phyloP scores from a whole-genome alignment of 2,888 invertebrate genomes.

The Odontocolon sp. region DNA sequence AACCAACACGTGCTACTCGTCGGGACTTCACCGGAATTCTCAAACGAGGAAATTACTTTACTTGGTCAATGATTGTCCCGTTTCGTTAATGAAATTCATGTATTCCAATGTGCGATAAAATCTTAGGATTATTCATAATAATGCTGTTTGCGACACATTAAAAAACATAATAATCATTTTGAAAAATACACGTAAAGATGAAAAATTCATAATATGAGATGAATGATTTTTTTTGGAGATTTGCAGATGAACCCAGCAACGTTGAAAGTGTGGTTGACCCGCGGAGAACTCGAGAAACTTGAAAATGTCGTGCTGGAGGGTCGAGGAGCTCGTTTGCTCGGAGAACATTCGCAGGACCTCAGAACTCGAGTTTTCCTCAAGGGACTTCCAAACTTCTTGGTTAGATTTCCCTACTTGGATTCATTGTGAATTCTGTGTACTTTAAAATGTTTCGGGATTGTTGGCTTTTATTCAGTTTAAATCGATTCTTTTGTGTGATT shows the following conservation, averaged over 20 bases:
- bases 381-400: slow-evolving; percentile 87
- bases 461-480: no score
- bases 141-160: no score
- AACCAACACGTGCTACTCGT: neutral
- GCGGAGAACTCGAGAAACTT: slow-evolving; percentile 85
- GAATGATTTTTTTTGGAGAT: slow-evolving; percentile 72
- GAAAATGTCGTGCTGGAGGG: slow-evolving; percentile 87
- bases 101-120: slow-evolving; percentile 4
- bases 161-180: neutral
- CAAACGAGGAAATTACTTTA: slow-evolving; percentile 25
- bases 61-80: neutral
- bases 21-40: slow-evolving; percentile 47
- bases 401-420: no score
- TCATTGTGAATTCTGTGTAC: no score
- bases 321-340: slow-evolving; percentile 85
- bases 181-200: neutral
- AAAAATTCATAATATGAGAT: neutral
- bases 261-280: slow-evolving; percentile 83
- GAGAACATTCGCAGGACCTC: slow-evolving; percentile 85
- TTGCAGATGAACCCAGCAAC: slow-evolving; percentile 82
- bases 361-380: slow-evolving; percentile 86
- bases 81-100: neutral
- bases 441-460: no score
- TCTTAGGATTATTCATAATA: no score
- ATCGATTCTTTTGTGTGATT: slow-evolving; percentile 61